Percentiles rank a stretch among this genome's conserved stretches.
Evolutionary conservation across 2,888 invertebrate species (phyloP).

Genomic region (Brachypalpus laphriformis): DNA sequence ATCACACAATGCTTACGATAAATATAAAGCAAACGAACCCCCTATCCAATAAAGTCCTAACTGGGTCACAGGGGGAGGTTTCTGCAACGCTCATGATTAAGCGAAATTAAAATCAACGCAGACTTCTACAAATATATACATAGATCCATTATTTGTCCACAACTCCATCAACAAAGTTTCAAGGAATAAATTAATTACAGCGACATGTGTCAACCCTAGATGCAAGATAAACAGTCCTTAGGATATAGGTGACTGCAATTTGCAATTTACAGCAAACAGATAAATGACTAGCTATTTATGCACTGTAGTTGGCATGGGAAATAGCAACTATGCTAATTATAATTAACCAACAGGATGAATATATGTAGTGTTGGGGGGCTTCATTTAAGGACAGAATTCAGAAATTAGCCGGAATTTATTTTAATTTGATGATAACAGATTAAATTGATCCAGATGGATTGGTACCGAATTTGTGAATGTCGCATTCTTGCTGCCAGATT

Average conservation of each 20-base stretch:
- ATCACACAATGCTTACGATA: neutral
- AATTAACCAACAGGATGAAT: neutral
- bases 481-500: neutral
- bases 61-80: neutral
- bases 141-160: neutral
- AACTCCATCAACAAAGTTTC: slow-evolving; percentile 7
- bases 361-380: neutral
- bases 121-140: neutral
- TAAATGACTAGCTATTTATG: neutral
- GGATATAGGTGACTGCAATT: slow-evolving; percentile 3
- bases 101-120: neutral
- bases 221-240: slow-evolving; percentile 6
- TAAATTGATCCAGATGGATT: neutral
- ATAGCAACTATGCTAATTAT: slow-evolving; percentile 3
- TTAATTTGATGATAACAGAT: neutral
- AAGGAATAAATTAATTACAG: slow-evolving; percentile 27
- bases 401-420: neutral
- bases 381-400: slow-evolving; percentile 12
- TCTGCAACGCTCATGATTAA: neutral
- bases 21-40: neutral
- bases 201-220: slow-evolving; percentile 26
- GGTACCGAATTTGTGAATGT: neutral
- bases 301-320: neutral
- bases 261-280: neutral
- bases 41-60: neutral